Evolutionary conservation across 1,140 invertebrate genomes (phyloP).

Genomic region (Drosophila bifasciata): DNA sequence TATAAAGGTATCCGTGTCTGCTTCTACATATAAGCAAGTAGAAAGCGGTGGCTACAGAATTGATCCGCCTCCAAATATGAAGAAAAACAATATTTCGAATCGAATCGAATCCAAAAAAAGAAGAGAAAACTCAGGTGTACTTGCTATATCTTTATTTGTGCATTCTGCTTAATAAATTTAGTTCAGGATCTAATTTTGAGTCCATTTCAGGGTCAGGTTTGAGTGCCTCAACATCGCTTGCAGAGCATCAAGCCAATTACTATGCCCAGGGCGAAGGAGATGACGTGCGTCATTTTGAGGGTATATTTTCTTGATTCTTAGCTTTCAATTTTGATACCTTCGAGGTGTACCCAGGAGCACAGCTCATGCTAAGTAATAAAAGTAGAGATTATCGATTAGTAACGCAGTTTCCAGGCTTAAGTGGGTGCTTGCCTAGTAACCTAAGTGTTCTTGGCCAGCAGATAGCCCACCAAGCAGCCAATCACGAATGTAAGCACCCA

Average conservation of each 20-base stretch:
- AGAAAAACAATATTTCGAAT: too few species aligned
- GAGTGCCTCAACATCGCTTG: conserved; percentile 20
- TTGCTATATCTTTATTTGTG: not conserved
- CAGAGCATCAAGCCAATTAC: conserved; percentile 51
- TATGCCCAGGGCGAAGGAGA: conserved; percentile 52
- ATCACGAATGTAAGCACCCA: conserved; percentile 40
- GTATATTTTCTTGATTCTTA: not conserved
- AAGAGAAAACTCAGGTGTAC: too few species aligned
- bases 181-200: not conserved
- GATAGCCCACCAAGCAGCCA: conserved; percentile 45
- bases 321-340: not conserved
- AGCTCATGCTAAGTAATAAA: too few species aligned
- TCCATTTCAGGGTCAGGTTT: too few species aligned
- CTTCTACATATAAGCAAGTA: too few species aligned
- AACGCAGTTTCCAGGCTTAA: not conserved
- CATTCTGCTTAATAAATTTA: conserved; percentile 1
- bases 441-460: conserved; percentile 38
- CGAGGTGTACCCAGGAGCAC: not conserved
- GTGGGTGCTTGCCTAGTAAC: not conserved
- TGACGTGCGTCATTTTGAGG: conserved; percentile 50
- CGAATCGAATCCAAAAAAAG: too few species aligned
- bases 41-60: too few species aligned
- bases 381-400: too few species aligned
- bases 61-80: too few species aligned
- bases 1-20: too few species aligned